These are phyloP conservation scores for Pocillopora meandrina DNA, from an alignment of 92 coral and sea anemone species.

Conservation along the genomic window DNA sequence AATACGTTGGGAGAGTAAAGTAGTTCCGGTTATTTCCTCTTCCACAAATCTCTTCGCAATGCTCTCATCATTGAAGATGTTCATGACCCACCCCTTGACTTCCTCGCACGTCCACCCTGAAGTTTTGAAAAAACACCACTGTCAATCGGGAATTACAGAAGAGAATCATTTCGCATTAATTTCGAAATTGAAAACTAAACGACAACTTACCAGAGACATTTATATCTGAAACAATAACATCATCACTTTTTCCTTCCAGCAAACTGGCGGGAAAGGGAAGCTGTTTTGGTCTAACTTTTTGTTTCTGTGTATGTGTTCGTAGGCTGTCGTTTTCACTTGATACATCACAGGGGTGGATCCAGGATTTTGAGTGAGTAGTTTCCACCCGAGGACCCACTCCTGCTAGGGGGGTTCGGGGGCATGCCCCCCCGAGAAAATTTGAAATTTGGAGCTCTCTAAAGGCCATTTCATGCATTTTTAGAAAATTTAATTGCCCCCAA, in stretches of 20 bases:
- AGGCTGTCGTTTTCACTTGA: too few relatives aligned
- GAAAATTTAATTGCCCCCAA: too few relatives aligned
- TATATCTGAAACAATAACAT: not conserved
- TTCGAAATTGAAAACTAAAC: not conserved
- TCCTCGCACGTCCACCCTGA: slow-evolving; percentile 10
- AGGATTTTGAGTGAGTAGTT: too few relatives aligned
- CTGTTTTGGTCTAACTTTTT: not conserved
- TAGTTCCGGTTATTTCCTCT: slow-evolving; percentile 41
- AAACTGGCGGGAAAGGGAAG: slow-evolving; percentile 9
- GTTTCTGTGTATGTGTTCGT: too few relatives aligned
- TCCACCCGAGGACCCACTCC: too few relatives aligned
- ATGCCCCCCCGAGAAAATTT: too few relatives aligned
- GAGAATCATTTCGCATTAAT: not conserved
- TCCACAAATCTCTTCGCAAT: slow-evolving; percentile 21
- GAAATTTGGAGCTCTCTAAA: too few relatives aligned
- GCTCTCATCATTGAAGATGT: too few relatives aligned
- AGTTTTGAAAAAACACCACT: not conserved
- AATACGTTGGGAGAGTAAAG: slow-evolving; percentile 36
- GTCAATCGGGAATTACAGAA: not conserved
- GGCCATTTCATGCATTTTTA: too few relatives aligned
- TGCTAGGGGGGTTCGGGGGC: too few relatives aligned
- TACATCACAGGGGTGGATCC: too few relatives aligned
- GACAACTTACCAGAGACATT: slow-evolving; percentile 11
- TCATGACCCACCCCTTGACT: too few relatives aligned
- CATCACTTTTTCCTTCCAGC: not conserved